Evolutionary conservation across 1,140 invertebrate genomes (phyloP).

Genomic region (Heliconius hewitsoni): DNA sequence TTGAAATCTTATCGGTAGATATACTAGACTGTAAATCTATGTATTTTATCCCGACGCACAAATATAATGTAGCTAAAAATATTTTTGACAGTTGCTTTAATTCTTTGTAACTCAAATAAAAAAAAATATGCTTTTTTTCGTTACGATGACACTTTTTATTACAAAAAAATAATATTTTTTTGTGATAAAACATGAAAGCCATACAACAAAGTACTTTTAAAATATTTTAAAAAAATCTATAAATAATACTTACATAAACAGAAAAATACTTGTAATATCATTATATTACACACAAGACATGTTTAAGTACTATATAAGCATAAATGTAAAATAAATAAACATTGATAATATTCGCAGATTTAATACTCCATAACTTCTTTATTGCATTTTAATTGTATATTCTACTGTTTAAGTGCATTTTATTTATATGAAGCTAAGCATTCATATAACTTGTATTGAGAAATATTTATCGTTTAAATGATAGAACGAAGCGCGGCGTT

Average conservation of each 20-base stretch:
- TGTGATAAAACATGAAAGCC: too few species aligned
- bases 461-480: neutral
- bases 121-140: too few species aligned
- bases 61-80: slow-evolving; percentile 1
- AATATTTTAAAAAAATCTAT: neutral
- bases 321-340: neutral
- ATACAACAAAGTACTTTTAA: neutral
- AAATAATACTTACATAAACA: slow-evolving; percentile 26
- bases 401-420: neutral
- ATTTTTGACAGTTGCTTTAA: neutral
- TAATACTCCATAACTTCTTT: neutral
- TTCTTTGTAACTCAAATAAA: too few species aligned
- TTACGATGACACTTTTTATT: neutral
- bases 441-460: neutral
- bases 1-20: neutral
- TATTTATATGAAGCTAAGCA: neutral
- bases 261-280: slow-evolving; percentile 18
- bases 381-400: slow-evolving; percentile 3
- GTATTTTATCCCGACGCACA: slow-evolving; percentile 42
- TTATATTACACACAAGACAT: neutral
- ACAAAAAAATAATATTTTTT: neutral
- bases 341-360: neutral
- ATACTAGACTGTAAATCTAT: slow-evolving; percentile 39
- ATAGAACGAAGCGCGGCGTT: neutral
- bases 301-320: slow-evolving; percentile 17